Evolutionary conservation across 2,797 vertebrate species (phyloP).

Genomic region (Gallinago stenura): DNA sequence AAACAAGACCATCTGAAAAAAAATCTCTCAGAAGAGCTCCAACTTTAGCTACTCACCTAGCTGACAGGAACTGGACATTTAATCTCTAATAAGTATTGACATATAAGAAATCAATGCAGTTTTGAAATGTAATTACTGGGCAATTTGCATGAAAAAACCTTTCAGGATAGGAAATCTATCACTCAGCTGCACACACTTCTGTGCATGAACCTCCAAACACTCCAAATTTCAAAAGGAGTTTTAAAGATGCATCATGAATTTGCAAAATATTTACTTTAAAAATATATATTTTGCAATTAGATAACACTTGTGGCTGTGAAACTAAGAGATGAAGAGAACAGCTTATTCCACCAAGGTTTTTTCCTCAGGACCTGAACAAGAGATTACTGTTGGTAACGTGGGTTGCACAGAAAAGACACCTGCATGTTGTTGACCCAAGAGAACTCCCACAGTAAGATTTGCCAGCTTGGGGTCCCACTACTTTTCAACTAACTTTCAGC

Average conservation of each 20-base stretch:
- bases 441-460: fast-evolving
- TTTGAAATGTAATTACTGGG: constrained; percentile 53
- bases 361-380: neutral
- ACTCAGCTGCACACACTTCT: neutral
- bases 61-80: constrained; percentile 34
- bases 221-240: neutral
- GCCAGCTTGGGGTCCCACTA: neutral
- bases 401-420: neutral
- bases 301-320: neutral
- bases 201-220: neutral
- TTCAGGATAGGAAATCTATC: constrained; percentile 27
- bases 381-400: neutral
- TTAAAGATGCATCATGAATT: neutral
- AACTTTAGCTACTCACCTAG: neutral
- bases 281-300: neutral
- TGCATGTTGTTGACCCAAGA: neutral
- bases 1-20: neutral
- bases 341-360: neutral
- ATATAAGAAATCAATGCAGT: constrained; percentile 59
- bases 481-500: neutral
- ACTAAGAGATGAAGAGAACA: neutral
- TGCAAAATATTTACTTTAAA: neutral
- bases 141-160: constrained; percentile 17
- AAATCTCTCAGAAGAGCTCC: neutral
- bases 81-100: constrained; percentile 59